phyloP scores from a whole-genome alignment of 2,113 vertebrate species.

The Grantiella picta region DNA sequence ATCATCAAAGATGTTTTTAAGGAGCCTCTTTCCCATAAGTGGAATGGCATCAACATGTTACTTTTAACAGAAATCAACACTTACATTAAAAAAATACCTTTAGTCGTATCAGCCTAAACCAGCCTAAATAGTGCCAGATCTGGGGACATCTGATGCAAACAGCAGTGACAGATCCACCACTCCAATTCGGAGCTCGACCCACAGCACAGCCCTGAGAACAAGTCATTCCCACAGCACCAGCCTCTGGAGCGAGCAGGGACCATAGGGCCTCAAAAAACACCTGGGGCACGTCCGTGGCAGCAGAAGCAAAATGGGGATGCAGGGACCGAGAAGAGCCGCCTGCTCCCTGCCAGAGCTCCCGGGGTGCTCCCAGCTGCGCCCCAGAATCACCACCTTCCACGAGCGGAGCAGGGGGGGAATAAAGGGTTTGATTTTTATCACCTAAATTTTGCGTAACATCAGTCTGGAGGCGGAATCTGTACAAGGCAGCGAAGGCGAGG shows the following conservation, averaged over 20 bases:
- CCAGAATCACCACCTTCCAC: fast-evolving
- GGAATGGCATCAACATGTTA: background rate
- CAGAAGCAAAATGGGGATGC: fast-evolving
- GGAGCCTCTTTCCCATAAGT: background rate
- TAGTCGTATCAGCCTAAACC: background rate
- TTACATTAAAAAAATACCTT: background rate
- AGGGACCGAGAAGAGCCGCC: fast-evolving
- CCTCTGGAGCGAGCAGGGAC: background rate
- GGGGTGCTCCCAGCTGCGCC: background rate
- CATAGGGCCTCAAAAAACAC: fast-evolving
- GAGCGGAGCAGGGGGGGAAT: background rate
- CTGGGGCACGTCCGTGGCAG: background rate
- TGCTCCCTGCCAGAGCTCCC: background rate
- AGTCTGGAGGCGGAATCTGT: background rate
- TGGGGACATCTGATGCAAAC: fast-evolving
- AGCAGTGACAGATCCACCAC: background rate
- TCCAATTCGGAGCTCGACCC: fast-evolving
- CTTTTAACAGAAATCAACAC: background rate
- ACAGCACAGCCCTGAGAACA: background rate
- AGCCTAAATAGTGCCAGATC: fast-evolving
- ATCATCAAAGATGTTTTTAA: background rate
- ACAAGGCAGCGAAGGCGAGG: background rate
- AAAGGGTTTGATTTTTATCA: background rate
- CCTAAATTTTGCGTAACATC: background rate
- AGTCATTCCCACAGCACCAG: background rate